Conservation (phyloP, 2,888 invertebrate genomes). For the Lasioglossum oenotherae region DNA sequence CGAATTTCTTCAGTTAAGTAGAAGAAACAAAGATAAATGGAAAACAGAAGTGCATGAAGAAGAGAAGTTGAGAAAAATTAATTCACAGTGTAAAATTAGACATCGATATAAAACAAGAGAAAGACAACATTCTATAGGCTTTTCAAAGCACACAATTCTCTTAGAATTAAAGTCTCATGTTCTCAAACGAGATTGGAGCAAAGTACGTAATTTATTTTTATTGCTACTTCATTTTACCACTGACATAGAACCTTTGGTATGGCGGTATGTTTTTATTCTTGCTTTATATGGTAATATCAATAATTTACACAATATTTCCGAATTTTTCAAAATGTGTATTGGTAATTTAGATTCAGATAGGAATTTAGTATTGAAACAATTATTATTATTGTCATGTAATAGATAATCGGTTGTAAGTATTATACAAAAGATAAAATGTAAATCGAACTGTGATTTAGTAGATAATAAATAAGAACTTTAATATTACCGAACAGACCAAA, state of each 20-base stretch:
- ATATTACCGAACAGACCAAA: not conserved
- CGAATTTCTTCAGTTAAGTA: constrained; percentile 23
- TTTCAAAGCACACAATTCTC: constrained; percentile 41
- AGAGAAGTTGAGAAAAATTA: not conserved
- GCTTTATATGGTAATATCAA: constrained; percentile 45
- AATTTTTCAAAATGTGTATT: constrained; percentile 50
- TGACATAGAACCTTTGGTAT: constrained; percentile 55
- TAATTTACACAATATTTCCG: constrained; percentile 30
- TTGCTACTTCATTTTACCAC: constrained; percentile 38
- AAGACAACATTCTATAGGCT: constrained; percentile 5
- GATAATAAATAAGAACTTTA: constrained; percentile 6
- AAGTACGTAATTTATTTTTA: constrained; percentile 43
- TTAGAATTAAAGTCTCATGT: constrained; percentile 46
- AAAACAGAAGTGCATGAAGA: not conserved
- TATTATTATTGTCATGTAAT: constrained; percentile 39
- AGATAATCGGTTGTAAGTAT: constrained; percentile 16
- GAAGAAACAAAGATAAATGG: not conserved
- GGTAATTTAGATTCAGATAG: constrained; percentile 38
- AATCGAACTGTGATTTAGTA: not conserved
- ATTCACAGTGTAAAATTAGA: constrained; percentile 34
- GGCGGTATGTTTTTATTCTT: constrained; percentile 55
- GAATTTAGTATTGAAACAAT: constrained; percentile 36
- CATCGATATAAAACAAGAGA: constrained; percentile 30
- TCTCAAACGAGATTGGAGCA: constrained; percentile 43
- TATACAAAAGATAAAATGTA: not conserved